phyloP scores from a whole-genome alignment of 2,888 invertebrate species.

The Philereme vetulata region DNA sequence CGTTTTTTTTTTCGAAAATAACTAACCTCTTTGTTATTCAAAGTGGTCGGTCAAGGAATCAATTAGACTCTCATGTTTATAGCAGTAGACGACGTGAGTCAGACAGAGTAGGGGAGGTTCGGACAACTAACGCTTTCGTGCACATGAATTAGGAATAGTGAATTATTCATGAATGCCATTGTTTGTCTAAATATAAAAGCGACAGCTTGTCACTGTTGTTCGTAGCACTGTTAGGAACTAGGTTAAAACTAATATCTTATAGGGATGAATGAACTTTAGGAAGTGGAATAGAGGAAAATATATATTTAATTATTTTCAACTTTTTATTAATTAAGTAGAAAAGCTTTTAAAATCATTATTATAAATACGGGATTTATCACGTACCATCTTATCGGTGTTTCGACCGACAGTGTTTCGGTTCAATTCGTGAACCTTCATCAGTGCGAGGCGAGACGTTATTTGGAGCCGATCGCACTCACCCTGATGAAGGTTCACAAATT shows the following conservation, averaged over 20 bases:
- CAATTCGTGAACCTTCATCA: too few relatives aligned
- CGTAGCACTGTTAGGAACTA: constrained; percentile 18
- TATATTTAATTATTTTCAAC: too few relatives aligned
- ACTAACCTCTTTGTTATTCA: constrained; percentile 26
- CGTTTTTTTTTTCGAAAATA: constrained; percentile 10
- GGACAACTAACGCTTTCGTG: constrained; percentile 45
- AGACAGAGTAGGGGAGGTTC: constrained; percentile 46
- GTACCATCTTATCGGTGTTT: too few relatives aligned
- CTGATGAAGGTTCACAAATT: too few relatives aligned
- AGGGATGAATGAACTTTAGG: constrained; percentile 15
- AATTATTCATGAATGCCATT: constrained; percentile 54
- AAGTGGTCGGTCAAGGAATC: constrained; percentile 22
- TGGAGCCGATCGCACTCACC: too few relatives aligned
- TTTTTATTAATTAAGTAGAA: too few relatives aligned
- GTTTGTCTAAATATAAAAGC: constrained; percentile 49
- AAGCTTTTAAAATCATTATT: too few relatives aligned
- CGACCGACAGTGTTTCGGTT: too few relatives aligned
- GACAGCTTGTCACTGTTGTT: constrained; percentile 40
- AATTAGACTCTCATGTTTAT: constrained; percentile 13
- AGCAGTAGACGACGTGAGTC: constrained; percentile 30
- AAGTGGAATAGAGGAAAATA: not conserved
- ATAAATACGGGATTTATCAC: too few relatives aligned
- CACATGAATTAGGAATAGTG: constrained; percentile 41
- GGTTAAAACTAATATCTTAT: constrained; percentile 18
- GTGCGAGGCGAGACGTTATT: too few relatives aligned